These are phyloP conservation scores for Seriola quinqueradiata DNA, from an alignment of 2,113 vertebrate species.

Conservation along the genomic window DNA sequence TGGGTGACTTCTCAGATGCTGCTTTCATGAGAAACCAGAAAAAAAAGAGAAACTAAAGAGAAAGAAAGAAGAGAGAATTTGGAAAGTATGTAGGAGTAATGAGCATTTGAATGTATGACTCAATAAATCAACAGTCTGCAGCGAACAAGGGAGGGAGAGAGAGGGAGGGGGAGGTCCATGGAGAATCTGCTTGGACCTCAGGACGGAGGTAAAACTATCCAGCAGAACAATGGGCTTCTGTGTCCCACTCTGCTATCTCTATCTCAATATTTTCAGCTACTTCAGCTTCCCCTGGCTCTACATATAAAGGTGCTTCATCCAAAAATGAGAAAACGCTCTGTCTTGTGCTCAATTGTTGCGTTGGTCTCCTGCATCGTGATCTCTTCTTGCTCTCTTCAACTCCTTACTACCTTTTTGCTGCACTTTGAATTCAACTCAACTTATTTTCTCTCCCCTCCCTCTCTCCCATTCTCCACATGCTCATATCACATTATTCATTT, in stretches of 20 bases:
- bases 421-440: slow-evolving; percentile 48
- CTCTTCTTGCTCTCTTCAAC: slow-evolving; percentile 4
- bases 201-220: slow-evolving; percentile 84
- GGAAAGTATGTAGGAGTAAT: slow-evolving; percentile 81
- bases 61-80: slow-evolving; percentile 28
- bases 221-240: slow-evolving; percentile 93
- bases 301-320: neutral
- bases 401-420: slow-evolving; percentile 17
- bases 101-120: slow-evolving; percentile 85
- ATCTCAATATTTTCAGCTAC: slow-evolving; percentile 49
- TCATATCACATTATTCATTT: slow-evolving; percentile 78
- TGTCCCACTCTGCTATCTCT: slow-evolving; percentile 86
- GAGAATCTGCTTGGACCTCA: slow-evolving; percentile 77
- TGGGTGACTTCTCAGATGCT: slow-evolving; percentile 14
- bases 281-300: slow-evolving; percentile 52
- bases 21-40: slow-evolving; percentile 22
- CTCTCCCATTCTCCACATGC: slow-evolving; percentile 24
- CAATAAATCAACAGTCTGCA: slow-evolving; percentile 85
- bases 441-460: slow-evolving; percentile 33
- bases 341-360: slow-evolving; percentile 29
- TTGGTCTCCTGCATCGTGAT: slow-evolving; percentile 38
- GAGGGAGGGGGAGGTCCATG: slow-evolving; percentile 60
- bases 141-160: slow-evolving; percentile 65
- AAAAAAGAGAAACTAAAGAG: slow-evolving; percentile 18
- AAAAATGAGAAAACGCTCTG: slow-evolving; percentile 22